These are phyloP conservation scores for Agriopis marginaria DNA, from an alignment of 2,888 invertebrate species.

Conservation along the genomic window DNA sequence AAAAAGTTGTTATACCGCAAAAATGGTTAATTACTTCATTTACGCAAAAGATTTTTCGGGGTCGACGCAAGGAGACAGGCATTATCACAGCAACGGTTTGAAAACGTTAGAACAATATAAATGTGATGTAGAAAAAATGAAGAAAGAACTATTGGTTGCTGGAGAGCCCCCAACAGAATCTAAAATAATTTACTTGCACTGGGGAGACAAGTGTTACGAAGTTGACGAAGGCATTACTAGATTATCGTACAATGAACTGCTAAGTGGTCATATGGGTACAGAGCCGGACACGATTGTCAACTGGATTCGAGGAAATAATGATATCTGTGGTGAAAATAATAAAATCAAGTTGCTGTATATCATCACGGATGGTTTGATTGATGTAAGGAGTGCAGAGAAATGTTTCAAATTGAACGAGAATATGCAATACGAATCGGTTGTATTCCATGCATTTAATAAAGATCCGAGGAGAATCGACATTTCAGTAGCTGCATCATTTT, in stretches of 20 bases:
- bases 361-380: constrained; percentile 52
- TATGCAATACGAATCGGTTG: constrained; percentile 53
- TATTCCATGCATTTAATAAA: constrained; percentile 51
- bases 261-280: not conserved
- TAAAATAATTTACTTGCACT: constrained; percentile 54
- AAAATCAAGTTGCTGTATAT: constrained; percentile 39
- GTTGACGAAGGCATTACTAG: constrained; percentile 44
- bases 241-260: not conserved
- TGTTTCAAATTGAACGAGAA: constrained; percentile 49
- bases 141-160: constrained; percentile 35
- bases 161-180: constrained; percentile 40
- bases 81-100: constrained; percentile 50
- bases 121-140: constrained; percentile 46
- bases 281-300: not conserved
- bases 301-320: not conserved
- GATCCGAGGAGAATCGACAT: constrained; percentile 39
- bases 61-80: not conserved
- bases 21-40: not conserved
- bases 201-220: constrained; percentile 49
- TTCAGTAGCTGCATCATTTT: constrained; percentile 52
- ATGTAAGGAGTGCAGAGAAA: not conserved
- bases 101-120: constrained; percentile 49
- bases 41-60: constrained; percentile 1
- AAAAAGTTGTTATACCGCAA: not conserved
- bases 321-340: constrained; percentile 32